Conservation (phyloP, 2,113 vertebrate genomes). For the Elaphurus davidianus region DNA sequence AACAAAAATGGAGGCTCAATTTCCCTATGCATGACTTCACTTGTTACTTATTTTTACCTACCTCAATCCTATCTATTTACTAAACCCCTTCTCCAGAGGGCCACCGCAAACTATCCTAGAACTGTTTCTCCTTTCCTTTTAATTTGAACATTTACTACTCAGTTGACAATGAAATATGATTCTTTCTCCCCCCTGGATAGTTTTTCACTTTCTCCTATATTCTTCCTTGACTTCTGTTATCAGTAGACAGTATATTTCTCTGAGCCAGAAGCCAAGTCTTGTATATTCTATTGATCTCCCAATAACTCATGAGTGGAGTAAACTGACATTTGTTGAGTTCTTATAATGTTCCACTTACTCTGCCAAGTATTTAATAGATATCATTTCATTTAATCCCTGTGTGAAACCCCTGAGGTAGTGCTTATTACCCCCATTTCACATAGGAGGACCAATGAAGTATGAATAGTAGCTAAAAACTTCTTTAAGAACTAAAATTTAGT, state of each 20-base stretch:
- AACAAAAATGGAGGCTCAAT: neutral
- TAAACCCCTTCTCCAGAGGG: neutral
- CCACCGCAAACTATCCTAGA: neutral
- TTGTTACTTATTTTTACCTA: neutral
- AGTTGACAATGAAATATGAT: neutral
- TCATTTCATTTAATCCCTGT: neutral
- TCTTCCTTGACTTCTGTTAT: neutral
- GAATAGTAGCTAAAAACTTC: neutral
- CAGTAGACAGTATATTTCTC: neutral
- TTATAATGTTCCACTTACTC: neutral
- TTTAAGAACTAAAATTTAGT: neutral
- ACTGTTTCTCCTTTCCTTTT: neutral
- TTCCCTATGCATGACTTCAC: neutral
- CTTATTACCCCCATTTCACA: neutral
- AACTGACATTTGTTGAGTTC: neutral
- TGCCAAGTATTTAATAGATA: constrained; percentile 6
- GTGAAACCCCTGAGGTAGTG: neutral
- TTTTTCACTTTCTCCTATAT: neutral
- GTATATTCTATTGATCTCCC: neutral
- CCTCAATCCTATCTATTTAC: neutral
- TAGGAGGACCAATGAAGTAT: neutral
- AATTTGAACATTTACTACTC: neutral
- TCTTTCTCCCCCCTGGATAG: neutral
- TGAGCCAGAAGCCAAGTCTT: neutral
- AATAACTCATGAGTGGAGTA: neutral